Percentiles rank a stretch among this genome's conserved stretches.
phyloP scores from a whole-genome alignment of 2,888 invertebrate genomes.

The Lathronympha strigana region DNA sequence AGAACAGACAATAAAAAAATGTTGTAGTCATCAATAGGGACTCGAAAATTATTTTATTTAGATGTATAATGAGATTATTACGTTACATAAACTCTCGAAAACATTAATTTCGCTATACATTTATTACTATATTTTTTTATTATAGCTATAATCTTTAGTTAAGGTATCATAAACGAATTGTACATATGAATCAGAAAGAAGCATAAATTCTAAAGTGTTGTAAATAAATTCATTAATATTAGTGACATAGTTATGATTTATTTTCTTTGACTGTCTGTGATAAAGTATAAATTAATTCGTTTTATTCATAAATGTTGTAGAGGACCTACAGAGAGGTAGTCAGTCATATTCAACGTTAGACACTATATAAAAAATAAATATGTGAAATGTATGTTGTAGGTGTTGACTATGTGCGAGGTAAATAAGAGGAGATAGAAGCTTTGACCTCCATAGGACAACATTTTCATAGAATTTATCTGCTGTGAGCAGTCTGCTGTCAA shows the following conservation, averaged over 20 bases:
- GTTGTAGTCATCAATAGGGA: conserved; percentile 36
- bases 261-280: conserved; percentile 70
- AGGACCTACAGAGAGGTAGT: conserved; percentile 16
- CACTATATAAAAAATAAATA: conserved; percentile 3
- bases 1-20: conserved; percentile 55
- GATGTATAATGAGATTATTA: neutral
- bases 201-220: conserved; percentile 81
- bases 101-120: conserved; percentile 18
- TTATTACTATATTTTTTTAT: conserved; percentile 29
- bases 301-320: conserved; percentile 38
- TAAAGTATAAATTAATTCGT: conserved; percentile 49
- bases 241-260: conserved; percentile 40
- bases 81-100: conserved; percentile 16
- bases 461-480: too few species aligned
- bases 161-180: conserved; percentile 40
- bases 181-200: conserved; percentile 67
- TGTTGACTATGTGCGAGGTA: too few species aligned
- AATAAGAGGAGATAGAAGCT: too few species aligned
- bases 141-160: conserved; percentile 27
- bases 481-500: too few species aligned
- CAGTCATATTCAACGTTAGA: conserved; percentile 17
- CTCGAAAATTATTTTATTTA: conserved; percentile 33
- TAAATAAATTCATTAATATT: conserved; percentile 68
- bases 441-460: too few species aligned
- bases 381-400: conserved; percentile 2